These are phyloP conservation scores for Corynorhinus townsendii DNA, from an alignment of 2,113 vertebrate genomes.

Conservation along the genomic window DNA sequence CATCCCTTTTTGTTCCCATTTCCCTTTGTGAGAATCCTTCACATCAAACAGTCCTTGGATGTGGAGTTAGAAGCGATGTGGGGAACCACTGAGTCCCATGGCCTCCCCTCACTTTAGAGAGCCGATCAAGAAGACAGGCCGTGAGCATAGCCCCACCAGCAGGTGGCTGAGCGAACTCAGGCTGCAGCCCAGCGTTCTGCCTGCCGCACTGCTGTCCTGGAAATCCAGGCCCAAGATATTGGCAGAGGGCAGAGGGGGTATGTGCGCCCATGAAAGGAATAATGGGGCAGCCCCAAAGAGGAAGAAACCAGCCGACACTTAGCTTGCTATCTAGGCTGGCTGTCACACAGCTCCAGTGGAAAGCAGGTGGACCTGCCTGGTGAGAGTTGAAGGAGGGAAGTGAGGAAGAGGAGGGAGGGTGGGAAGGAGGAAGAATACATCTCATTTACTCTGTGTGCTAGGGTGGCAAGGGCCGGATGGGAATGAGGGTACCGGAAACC, in stretches of 20 bases:
- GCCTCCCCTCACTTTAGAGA: background rate
- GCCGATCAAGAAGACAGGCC: background rate
- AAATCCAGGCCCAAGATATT: background rate
- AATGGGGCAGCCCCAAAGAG: background rate
- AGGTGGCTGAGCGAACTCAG: background rate
- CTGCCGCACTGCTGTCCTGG: background rate
- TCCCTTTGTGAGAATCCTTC: constrained; percentile 16
- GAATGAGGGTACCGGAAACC: background rate
- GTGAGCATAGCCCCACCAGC: background rate
- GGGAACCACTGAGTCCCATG: background rate
- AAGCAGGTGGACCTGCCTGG: background rate
- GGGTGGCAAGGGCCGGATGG: background rate
- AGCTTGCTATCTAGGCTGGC: background rate
- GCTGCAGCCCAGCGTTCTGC: background rate
- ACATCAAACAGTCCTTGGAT: background rate
- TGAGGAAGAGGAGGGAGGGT: background rate
- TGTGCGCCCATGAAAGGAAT: background rate
- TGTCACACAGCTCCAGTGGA: background rate
- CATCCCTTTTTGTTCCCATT: background rate
- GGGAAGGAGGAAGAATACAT: background rate
- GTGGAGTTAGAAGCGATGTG: background rate
- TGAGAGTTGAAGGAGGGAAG: background rate
- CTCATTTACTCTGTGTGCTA: background rate
- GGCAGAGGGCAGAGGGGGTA: background rate
- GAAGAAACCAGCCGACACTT: background rate